Percentiles rank a stretch among this genome's conserved stretches.
Conservation (phyloP, 2,113 vertebrate species). For the Oreotrochilus melanogaster region DNA sequence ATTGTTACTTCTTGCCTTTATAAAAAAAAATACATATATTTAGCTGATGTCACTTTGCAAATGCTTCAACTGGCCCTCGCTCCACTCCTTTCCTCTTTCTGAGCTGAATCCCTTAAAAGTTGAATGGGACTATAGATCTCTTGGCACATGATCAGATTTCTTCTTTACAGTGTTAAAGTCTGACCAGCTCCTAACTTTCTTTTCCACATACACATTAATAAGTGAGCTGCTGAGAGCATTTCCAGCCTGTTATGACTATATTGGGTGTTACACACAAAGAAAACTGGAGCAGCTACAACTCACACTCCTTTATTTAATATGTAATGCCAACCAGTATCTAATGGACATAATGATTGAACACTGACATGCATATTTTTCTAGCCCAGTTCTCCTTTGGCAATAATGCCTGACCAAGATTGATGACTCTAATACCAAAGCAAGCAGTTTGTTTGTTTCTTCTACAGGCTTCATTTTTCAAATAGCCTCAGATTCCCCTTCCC, state of each 20-base stretch:
- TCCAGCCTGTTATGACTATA: not conserved
- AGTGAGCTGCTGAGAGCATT: not conserved
- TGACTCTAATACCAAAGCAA: conserved; percentile 61
- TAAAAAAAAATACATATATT: not conserved
- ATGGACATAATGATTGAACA: conserved; percentile 53
- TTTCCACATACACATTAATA: not conserved
- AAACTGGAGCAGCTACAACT: conserved; percentile 13
- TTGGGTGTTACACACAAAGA: not conserved
- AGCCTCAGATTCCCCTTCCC: not conserved
- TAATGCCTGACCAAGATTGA: conserved; percentile 69
- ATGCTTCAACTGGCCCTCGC: not conserved
- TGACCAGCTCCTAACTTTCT: not conserved
- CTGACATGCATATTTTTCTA: conserved; percentile 57
- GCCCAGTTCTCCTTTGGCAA: conserved; percentile 59
- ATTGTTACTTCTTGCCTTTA: not conserved
- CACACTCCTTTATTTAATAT: conserved; percentile 20
- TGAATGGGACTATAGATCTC: not conserved
- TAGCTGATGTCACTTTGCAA: not conserved
- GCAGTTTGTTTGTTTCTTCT: conserved; percentile 60
- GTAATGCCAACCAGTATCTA: conserved; percentile 42
- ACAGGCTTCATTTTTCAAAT: conserved; percentile 64
- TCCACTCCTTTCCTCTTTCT: not conserved
- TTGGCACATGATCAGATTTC: not conserved
- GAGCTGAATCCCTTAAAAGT: not conserved
- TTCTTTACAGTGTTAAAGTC: not conserved